phyloP scores from a whole-genome alignment of 2,888 invertebrate species.

The Apotomis betuletana region DNA sequence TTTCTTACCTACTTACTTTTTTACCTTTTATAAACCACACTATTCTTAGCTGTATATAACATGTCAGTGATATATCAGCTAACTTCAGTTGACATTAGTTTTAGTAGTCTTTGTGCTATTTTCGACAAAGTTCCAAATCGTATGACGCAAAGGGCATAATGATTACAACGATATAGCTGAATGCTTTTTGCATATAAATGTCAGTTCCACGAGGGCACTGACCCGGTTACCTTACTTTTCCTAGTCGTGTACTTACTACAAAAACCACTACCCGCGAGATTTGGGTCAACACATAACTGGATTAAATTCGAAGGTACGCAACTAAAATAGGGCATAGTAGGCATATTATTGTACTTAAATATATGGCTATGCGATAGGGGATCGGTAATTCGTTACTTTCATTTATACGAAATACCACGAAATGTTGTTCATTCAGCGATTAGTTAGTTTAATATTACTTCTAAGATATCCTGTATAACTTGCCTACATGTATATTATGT shows the following conservation, averaged over 20 bases:
- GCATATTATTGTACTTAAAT: not conserved
- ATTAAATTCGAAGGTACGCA: conserved; percentile 3
- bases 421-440: too few relatives aligned
- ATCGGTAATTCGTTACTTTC: too few relatives aligned
- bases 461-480: too few relatives aligned
- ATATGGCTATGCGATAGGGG: not conserved
- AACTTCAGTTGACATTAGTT: too few relatives aligned
- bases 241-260: conserved; percentile 2
- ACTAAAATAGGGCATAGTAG: not conserved
- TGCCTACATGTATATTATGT: too few relatives aligned
- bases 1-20: too few relatives aligned
- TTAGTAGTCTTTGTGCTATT: not conserved
- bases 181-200: conserved; percentile 41
- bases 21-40: too few relatives aligned
- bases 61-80: too few relatives aligned
- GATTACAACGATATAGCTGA: conserved; percentile 12
- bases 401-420: too few relatives aligned
- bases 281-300: conserved; percentile 22
- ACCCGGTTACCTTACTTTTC: conserved; percentile 25
- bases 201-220: conserved; percentile 34
- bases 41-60: too few relatives aligned
- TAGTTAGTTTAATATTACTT: too few relatives aligned
- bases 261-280: conserved; percentile 25
- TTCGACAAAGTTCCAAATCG: not conserved
- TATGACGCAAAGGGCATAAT: not conserved